Percentiles rank a stretch among this genome's conserved stretches.
Conservation (phyloP, 1,140 invertebrate species). For the Drosophila santomea region DNA sequence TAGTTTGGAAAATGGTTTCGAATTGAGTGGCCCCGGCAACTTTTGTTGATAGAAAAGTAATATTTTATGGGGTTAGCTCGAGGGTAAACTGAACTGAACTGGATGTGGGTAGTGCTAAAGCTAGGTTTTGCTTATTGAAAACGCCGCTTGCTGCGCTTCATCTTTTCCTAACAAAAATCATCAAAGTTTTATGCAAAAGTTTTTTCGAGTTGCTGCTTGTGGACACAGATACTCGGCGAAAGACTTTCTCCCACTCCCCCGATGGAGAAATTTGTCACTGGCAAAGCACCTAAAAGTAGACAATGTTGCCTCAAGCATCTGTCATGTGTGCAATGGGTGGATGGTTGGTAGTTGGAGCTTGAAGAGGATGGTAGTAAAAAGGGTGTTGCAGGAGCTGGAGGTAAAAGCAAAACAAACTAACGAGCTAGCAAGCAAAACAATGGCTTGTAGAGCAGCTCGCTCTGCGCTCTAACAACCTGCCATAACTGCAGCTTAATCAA, state of each 20-base stretch:
- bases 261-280: constrained; percentile 73
- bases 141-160: constrained; percentile 26
- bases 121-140: constrained; percentile 71
- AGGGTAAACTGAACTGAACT: constrained; percentile 5
- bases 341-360: no score
- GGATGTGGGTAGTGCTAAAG: background rate
- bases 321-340: constrained; percentile 20
- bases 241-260: background rate
- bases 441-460: constrained; percentile 60
- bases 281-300: constrained; percentile 55
- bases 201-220: constrained; percentile 31
- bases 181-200: constrained; percentile 74
- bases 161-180: constrained; percentile 73
- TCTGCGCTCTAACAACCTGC: constrained; percentile 65
- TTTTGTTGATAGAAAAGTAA: constrained; percentile 79
- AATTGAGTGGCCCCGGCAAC: constrained; percentile 64
- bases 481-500: constrained; percentile 84
- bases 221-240: constrained; percentile 38
- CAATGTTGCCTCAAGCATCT: constrained; percentile 58
- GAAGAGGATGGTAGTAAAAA: background rate
- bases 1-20: constrained; percentile 69
- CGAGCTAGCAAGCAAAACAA: constrained; percentile 80
- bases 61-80: constrained; percentile 58
- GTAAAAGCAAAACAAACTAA: constrained; percentile 77
- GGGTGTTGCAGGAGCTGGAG: constrained; percentile 20